phyloP scores from a whole-genome alignment of 2,113 vertebrate species.

The Anolis sagrei region DNA sequence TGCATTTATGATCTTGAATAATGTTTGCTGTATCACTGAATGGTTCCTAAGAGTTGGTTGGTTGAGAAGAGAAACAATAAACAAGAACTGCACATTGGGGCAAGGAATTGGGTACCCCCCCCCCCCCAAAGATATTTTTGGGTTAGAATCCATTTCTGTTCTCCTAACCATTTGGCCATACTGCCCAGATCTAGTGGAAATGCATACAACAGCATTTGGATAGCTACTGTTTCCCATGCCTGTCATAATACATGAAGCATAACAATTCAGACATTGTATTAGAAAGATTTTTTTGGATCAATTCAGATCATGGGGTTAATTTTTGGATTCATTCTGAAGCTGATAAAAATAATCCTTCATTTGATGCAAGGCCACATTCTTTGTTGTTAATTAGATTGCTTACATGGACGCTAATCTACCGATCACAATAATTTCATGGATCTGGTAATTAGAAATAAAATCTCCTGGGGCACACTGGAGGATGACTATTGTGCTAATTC shows the following conservation, averaged over 20 bases:
- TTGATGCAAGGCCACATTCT: neutral
- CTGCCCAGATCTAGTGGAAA: neutral
- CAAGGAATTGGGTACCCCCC: neutral
- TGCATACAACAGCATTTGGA: neutral
- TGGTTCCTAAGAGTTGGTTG: neutral
- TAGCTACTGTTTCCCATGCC: neutral
- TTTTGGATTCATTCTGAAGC: neutral
- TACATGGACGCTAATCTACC: constrained; percentile 7
- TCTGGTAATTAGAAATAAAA: constrained; percentile 5
- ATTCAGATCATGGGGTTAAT: neutral
- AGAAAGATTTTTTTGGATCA: neutral
- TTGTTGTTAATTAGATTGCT: constrained; percentile 4
- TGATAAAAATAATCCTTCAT: neutral
- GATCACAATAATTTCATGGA: constrained; percentile 24
- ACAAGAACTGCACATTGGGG: neutral
- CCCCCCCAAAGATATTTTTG: neutral
- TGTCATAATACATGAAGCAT: neutral
- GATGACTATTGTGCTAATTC: constrained; percentile 6
- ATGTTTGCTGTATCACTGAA: neutral
- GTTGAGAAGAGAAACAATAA: neutral
- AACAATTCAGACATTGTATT: neutral
- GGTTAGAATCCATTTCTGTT: neutral
- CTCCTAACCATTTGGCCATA: neutral
- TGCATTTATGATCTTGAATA: neutral
- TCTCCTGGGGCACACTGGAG: neutral